Evolutionary conservation across 1,140 invertebrate species (phyloP), one percentile per base, ranked within the genome.

Genomic region (Lordiphosa stackelbergi): DNA sequence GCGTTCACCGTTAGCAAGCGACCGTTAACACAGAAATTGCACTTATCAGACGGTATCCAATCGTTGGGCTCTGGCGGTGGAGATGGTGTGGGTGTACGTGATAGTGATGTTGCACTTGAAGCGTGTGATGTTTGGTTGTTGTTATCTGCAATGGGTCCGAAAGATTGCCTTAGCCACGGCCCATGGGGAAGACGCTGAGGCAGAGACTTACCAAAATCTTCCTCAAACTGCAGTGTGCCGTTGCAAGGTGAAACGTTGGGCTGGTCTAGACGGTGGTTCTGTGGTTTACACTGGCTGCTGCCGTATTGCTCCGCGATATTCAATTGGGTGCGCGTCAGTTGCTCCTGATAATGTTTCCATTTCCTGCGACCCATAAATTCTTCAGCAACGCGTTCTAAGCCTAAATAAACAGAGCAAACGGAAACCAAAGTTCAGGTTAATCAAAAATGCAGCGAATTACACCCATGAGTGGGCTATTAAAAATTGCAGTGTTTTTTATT

Each of bases 381-480:
- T 91, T 96, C 95, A 90, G 95, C 95, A 90, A 97, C 94, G 90
- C 95, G 92, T 94, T 97, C 95, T 92, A 97, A 91, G 91, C 95
- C 96, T 97, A 88, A 70, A 65, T 66, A 4, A 4, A n/a, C 2
- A 31, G 46, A 60, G 56, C 28, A 53, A 56, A 11, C 13, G 34
- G 5, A 11, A 7, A 36, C 6, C 37, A 3, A 51, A 52, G 24
- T 35, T 11, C 1, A 46, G 37, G n/a, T 24, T 24, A 58, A 52
- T 54, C 22, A 13, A 28, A 11, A 37, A 37, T 40, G 12, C 28
- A n/a, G 22, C n/a, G 28, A 45, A 28, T 45, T 22, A 24, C 22
- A 24, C 28, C 5, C 28, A 8, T 31, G 28, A 2, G 28, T 8
- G 28, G 6, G 28, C 28, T 31, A 31, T 31, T 31, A 31, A 8